Base-by-base conservation (phyloP, 2,888 invertebrate species). In the Standfussiana lucernea region DNA sequence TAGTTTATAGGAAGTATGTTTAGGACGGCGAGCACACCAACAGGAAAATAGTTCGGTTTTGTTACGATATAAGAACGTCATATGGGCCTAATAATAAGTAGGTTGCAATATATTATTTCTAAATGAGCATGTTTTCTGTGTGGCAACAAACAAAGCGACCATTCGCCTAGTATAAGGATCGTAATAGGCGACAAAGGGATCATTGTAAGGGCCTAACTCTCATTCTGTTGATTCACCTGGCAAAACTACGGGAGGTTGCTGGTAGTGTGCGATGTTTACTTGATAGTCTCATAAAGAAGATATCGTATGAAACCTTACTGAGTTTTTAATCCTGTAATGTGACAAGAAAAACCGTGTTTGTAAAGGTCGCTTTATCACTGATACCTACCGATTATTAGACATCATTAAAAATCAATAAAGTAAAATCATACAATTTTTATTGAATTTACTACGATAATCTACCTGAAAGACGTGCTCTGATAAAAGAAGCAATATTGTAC, bases 1-100 rank as follows among this genome's bases (percentile, higher is more conserved):
- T 77, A 82, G 87, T 88, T 89, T 88, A 79, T 84, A 67, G 80
- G 65, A 62, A 80, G 59, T 53, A 67, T 79, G 42, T 77, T 50
- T 45, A 62, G 32, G 59, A 84, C 56, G 59, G 53, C 69, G 79
- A n/a, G n/a, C n/a, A n/a, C 66, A 83, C 66, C 61, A 68, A 80
- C 72, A 86, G 76, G 84, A 80, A 80, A 84, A 86, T 77, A 50
- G 66, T 72, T 75, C 32, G 67, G 45, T 77, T 75, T 70, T 84
- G 62, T 81, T 69, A 56, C 53, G 13, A 53, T 83, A 83, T 74
- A 83, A 83, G 72, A 69, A 47, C 42, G 21, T 66, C 56, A 66
- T 78, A 72, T 62, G 65, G 73, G 15, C 15, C 28, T 69, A 70
- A 76, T 68, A 66, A 15, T 40, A 65, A 61, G n/a, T 42, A 59